Evolutionary conservation across 2,797 vertebrate genomes (phyloP).

Genomic region (Sebastes hubbsi): DNA sequence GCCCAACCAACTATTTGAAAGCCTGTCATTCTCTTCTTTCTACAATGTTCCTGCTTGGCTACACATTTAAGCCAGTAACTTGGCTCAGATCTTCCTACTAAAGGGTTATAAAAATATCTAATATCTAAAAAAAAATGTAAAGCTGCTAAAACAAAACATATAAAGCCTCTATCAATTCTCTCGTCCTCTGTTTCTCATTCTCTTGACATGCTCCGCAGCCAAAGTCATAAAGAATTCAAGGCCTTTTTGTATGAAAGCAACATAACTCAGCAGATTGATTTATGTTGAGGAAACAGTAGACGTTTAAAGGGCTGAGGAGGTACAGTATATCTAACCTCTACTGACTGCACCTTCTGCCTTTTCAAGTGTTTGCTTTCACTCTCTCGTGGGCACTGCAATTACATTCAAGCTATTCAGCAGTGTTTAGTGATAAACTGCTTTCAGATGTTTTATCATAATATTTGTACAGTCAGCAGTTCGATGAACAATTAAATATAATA

Average conservation of each 20-base stretch:
- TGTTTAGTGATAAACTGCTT: slow-evolving; percentile 68
- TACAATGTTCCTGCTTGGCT: background rate
- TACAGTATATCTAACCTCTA: slow-evolving; percentile 37
- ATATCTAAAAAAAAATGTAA: background rate
- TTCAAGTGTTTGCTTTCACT: slow-evolving; percentile 50
- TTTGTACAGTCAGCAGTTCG: slow-evolving; percentile 62
- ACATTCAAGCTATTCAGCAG: slow-evolving; percentile 42
- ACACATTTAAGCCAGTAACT: background rate
- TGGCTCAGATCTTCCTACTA: slow-evolving; percentile 11
- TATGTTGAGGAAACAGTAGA: slow-evolving; percentile 59
- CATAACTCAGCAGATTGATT: slow-evolving; percentile 64
- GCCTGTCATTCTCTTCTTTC: background rate
- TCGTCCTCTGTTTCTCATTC: slow-evolving; percentile 36
- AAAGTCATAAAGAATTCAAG: slow-evolving; percentile 58
- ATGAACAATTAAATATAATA: slow-evolving; percentile 69
- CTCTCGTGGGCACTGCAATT: slow-evolving; percentile 50
- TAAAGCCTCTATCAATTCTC: slow-evolving; percentile 11
- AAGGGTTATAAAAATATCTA: slow-evolving; percentile 27
- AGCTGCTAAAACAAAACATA: background rate
- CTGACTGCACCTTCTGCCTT: slow-evolving; percentile 23
- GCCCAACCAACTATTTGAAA: background rate
- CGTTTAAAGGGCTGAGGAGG: slow-evolving; percentile 36
- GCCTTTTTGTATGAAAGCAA: slow-evolving; percentile 37
- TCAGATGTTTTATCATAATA: slow-evolving; percentile 74
- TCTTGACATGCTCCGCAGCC: slow-evolving; percentile 43